Percentiles rank a stretch among this genome's conserved stretches.
Conservation (phyloP, 2,888 invertebrate species). For the Yponomeuta evonymella region DNA sequence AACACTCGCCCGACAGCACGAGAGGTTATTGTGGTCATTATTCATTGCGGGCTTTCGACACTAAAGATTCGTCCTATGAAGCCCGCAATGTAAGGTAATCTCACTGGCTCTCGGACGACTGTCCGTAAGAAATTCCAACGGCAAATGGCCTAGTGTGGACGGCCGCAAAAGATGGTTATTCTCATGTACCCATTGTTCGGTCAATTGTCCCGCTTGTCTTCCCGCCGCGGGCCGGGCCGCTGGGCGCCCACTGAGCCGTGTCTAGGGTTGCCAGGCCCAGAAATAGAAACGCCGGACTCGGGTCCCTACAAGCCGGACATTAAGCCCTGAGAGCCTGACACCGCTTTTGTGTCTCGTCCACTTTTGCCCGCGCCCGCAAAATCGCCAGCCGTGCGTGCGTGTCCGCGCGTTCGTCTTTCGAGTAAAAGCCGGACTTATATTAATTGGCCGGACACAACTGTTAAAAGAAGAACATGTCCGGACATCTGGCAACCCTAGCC, state of each 20-base stretch:
- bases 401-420: too few relatives aligned
- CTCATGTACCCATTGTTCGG: slow-evolving; percentile 46
- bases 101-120: background rate
- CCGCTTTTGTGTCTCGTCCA: too few relatives aligned
- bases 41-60: too few relatives aligned
- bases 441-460: too few relatives aligned
- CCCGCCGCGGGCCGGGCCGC: slow-evolving; percentile 29
- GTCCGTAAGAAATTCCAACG: background rate
- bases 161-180: slow-evolving; percentile 32
- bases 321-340: too few relatives aligned
- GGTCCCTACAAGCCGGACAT: too few relatives aligned
- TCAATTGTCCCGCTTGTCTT: slow-evolving; percentile 61
- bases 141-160: background rate
- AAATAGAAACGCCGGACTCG: slow-evolving; percentile 26
- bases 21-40: too few relatives aligned
- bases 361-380: too few relatives aligned
- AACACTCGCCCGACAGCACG: too few relatives aligned
- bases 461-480: background rate
- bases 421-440: too few relatives aligned
- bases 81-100: background rate
- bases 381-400: too few relatives aligned
- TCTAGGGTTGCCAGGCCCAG: slow-evolving; percentile 25
- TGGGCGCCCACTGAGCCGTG: slow-evolving; percentile 26
- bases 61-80: too few relatives aligned
- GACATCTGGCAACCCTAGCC: background rate